phyloP scores from a whole-genome alignment of 1,140 invertebrate species.

The Drosophila novamexicana region DNA sequence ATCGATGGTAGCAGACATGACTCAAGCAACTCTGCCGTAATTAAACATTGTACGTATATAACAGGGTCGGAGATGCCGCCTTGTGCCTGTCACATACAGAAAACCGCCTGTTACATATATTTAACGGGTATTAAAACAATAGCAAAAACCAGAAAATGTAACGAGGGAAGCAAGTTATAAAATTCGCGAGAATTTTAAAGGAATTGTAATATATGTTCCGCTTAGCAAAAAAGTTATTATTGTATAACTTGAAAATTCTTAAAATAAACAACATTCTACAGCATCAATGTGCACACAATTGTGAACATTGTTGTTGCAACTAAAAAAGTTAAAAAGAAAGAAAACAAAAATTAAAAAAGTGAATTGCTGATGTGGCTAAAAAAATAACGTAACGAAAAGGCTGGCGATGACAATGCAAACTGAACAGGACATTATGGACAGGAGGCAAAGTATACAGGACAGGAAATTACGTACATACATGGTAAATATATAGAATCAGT shows the following conservation, averaged over 20 bases:
- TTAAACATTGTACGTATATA: too few relatives aligned
- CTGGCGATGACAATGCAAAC: slow-evolving; percentile 37
- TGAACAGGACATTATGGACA: slow-evolving; percentile 45
- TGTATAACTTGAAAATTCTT: neutral
- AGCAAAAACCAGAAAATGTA: slow-evolving; percentile 17
- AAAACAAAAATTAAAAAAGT: slow-evolving; percentile 29
- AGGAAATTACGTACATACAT: slow-evolving; percentile 40
- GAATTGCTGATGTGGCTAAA: slow-evolving; percentile 59
- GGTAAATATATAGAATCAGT: slow-evolving; percentile 6
- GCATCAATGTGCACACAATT: neutral
- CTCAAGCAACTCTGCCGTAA: too few relatives aligned
- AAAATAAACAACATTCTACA: slow-evolving; percentile 3
- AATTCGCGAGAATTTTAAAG: neutral
- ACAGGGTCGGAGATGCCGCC: too few relatives aligned
- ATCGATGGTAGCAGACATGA: too few relatives aligned
- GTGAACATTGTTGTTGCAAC: slow-evolving; percentile 20
- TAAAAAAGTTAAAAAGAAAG: slow-evolving; percentile 27
- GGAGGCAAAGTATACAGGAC: slow-evolving; percentile 43
- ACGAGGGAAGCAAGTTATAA: neutral
- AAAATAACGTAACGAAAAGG: slow-evolving; percentile 29
- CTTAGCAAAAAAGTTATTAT: neutral
- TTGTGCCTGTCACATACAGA: too few relatives aligned
- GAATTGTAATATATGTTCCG: neutral
- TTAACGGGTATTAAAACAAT: neutral
- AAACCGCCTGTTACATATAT: too few relatives aligned